Conservation (phyloP, 2,797 vertebrate genomes). For the Anguilla pacifica region DNA sequence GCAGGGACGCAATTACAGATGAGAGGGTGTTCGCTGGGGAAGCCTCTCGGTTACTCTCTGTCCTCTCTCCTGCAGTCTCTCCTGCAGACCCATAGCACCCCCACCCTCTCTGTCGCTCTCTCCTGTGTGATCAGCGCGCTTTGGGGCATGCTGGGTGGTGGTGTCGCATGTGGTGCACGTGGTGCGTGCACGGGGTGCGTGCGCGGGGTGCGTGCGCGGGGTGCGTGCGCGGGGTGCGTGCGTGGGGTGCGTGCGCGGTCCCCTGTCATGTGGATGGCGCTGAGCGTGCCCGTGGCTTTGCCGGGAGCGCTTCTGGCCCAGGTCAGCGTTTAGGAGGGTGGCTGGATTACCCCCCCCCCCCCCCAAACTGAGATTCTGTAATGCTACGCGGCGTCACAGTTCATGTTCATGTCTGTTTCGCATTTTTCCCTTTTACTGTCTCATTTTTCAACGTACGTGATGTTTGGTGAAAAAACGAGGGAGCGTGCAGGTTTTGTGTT, state of each 20-base stretch:
- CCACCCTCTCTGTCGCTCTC: background rate
- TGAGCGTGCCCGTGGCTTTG: slow-evolving; percentile 50
- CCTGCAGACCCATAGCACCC: slow-evolving; percentile 21
- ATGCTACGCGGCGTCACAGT: too few relatives aligned
- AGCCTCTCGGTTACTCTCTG: slow-evolving; percentile 27
- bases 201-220: slow-evolving; percentile 56
- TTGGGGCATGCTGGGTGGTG: slow-evolving; percentile 56
- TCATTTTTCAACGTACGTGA: background rate
- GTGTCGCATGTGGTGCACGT: slow-evolving; percentile 56
- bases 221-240: slow-evolving; percentile 51
- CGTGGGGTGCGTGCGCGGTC: slow-evolving; percentile 43
- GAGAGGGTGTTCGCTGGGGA: background rate
- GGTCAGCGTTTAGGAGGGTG: slow-evolving; percentile 37
- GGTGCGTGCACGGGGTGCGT: slow-evolving; percentile 55
- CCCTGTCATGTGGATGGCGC: slow-evolving; percentile 67
- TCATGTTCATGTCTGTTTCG: too few relatives aligned
- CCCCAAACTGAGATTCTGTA: background rate
- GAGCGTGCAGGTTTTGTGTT: background rate
- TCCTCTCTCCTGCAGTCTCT: slow-evolving; percentile 38
- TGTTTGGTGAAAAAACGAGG: background rate
- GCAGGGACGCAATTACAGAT: slow-evolving; percentile 61
- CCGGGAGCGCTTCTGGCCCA: slow-evolving; percentile 42
- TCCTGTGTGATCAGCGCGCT: slow-evolving; percentile 39
- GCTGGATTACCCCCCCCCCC: background rate
- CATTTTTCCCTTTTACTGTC: too few relatives aligned